Evolutionary conservation across 2,797 vertebrate genomes (phyloP).

Genomic region (Protosalanx chinensis): DNA sequence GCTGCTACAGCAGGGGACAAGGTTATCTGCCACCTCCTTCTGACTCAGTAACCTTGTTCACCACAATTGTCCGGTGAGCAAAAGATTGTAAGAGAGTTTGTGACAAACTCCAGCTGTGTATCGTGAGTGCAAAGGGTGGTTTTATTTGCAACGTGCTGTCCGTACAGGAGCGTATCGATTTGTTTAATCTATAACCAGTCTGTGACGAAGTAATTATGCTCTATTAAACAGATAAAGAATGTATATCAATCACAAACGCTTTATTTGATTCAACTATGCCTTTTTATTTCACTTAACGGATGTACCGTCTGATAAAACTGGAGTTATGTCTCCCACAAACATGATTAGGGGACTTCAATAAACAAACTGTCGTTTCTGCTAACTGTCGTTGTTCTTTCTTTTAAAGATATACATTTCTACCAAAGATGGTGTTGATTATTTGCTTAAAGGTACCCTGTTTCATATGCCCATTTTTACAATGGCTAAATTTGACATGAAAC

Average conservation of each 20-base stretch:
- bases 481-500: neutral
- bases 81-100: neutral
- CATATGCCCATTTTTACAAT: neutral
- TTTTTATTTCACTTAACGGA: slow-evolving; percentile 69
- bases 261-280: slow-evolving; percentile 72
- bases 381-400: neutral
- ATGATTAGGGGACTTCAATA: slow-evolving; percentile 1
- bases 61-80: neutral
- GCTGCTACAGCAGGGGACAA: slow-evolving; percentile 8
- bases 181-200: slow-evolving; percentile 4
- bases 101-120: neutral
- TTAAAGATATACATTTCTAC: neutral
- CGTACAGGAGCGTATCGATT: neutral
- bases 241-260: slow-evolving; percentile 65
- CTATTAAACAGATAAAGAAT: slow-evolving; percentile 39
- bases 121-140: neutral
- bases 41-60: slow-evolving; percentile 1
- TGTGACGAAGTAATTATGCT: slow-evolving; percentile 27
- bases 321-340: slow-evolving; percentile 61
- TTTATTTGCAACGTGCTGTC: neutral
- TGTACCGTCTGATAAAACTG: slow-evolving; percentile 57
- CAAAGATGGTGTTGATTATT: neutral
- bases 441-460: neutral
- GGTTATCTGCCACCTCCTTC: neutral
- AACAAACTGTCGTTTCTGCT: slow-evolving; percentile 11